These are phyloP conservation scores for Drosophila lutescens DNA, from an alignment of 2,888 invertebrate genomes.

Conservation along the genomic window DNA sequence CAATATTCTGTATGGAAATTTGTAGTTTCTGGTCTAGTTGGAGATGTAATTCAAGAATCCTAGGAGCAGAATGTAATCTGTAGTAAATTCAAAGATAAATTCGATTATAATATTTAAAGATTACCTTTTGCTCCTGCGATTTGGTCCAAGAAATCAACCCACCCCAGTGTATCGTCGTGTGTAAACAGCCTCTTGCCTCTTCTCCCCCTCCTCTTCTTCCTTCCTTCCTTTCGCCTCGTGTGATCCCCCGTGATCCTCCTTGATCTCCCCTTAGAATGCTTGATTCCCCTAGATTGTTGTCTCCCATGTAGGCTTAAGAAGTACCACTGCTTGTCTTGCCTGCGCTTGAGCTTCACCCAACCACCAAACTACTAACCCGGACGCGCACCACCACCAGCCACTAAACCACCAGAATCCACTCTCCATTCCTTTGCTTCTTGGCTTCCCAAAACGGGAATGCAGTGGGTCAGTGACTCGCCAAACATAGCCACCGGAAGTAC, in stretches of 20 bases:
- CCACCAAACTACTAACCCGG: background rate
- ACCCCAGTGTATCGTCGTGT: slow-evolving; percentile 11
- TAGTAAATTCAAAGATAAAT: background rate
- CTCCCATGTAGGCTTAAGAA: background rate
- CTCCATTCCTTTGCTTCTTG: background rate
- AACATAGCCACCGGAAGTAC: slow-evolving; percentile 8
- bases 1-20: background rate
- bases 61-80: background rate
- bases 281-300: background rate
- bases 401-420: background rate
- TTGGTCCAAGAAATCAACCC: background rate
- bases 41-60: background rate
- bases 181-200: slow-evolving; percentile 8
- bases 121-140: background rate
- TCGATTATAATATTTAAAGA: background rate
- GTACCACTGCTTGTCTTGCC: slow-evolving; percentile 6
- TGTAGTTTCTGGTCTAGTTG: background rate
- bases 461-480: background rate
- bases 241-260: background rate
- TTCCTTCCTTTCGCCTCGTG: background rate
- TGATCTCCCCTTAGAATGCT: background rate
- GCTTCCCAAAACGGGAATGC: background rate
- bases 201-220: slow-evolving; percentile 5
- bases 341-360: slow-evolving; percentile 6
- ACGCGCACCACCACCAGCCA: slow-evolving; percentile 1